Conservation (phyloP, 2,113 vertebrate genomes). For the Genyomyrus donnyi region DNA sequence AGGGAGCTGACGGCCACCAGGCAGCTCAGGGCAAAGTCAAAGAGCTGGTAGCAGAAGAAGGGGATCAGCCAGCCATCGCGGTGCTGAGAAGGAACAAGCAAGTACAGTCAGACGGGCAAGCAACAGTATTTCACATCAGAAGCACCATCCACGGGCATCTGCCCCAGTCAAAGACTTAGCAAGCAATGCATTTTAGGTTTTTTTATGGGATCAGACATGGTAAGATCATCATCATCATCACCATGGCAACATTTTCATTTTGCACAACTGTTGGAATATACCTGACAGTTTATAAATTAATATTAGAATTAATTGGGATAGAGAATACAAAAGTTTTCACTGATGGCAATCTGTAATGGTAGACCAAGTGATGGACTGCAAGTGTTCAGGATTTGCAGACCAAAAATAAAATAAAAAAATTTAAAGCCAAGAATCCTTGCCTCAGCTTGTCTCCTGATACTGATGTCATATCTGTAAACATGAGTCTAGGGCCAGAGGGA, state of each 20-base stretch:
- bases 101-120: neutral
- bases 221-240: neutral
- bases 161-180: neutral
- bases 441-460: neutral
- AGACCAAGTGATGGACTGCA: neutral
- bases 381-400: neutral
- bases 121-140: neutral
- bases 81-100: conserved; percentile 58
- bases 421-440: neutral
- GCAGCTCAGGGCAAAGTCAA: conserved; percentile 95
- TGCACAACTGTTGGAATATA: neutral
- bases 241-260: neutral
- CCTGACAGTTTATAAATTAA: neutral
- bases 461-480: neutral
- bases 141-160: neutral
- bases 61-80: conserved; percentile 95
- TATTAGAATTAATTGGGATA: neutral
- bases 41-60: conserved; percentile 96
- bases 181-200: neutral
- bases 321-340: neutral
- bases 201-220: neutral
- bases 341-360: neutral
- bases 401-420: neutral
- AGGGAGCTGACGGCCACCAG: conserved; percentile 93
- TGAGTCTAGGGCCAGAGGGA: neutral